These are phyloP conservation scores for Deroplatys truncata DNA, from an alignment of 2,888 invertebrate genomes.

Conservation along the genomic window DNA sequence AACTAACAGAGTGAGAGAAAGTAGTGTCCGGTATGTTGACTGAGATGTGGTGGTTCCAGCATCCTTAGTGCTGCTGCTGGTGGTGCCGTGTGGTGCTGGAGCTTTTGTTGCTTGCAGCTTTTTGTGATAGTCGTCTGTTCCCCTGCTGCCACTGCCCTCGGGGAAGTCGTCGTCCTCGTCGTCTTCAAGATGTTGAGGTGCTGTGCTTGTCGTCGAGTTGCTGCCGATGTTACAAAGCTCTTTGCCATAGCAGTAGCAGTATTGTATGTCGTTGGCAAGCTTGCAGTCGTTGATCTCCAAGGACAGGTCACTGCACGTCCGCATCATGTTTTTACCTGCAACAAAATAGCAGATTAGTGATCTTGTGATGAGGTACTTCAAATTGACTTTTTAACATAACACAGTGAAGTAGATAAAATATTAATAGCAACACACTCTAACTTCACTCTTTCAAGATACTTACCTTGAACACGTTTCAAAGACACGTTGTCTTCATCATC, in stretches of 20 bases:
- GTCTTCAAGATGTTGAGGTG: neutral
- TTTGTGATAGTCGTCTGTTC: neutral
- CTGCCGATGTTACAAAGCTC: conserved; percentile 39
- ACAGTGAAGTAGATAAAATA: too few species aligned
- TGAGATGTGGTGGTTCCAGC: neutral
- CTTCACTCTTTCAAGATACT: too few species aligned
- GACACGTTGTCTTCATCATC: too few species aligned
- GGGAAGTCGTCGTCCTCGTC: conserved; percentile 1
- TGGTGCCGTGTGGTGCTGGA: neutral
- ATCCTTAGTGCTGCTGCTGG: neutral
- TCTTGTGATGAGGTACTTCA: too few species aligned
- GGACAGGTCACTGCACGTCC: conserved; percentile 36
- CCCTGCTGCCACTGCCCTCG: conserved; percentile 7
- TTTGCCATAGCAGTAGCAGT: conserved; percentile 41
- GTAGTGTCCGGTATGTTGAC: neutral
- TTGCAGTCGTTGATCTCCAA: conserved; percentile 38
- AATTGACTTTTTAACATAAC: too few species aligned
- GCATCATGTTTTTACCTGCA: conserved; percentile 29
- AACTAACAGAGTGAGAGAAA: neutral
- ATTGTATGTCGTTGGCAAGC: conserved; percentile 39
- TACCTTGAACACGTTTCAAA: too few species aligned
- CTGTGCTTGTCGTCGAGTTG: neutral
- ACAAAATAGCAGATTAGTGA: neutral
- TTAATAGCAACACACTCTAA: too few species aligned
- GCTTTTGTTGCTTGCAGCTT: neutral